Evolutionary conservation across 2,888 invertebrate genomes (phyloP).

Genomic region (Celastrina argiolus): DNA sequence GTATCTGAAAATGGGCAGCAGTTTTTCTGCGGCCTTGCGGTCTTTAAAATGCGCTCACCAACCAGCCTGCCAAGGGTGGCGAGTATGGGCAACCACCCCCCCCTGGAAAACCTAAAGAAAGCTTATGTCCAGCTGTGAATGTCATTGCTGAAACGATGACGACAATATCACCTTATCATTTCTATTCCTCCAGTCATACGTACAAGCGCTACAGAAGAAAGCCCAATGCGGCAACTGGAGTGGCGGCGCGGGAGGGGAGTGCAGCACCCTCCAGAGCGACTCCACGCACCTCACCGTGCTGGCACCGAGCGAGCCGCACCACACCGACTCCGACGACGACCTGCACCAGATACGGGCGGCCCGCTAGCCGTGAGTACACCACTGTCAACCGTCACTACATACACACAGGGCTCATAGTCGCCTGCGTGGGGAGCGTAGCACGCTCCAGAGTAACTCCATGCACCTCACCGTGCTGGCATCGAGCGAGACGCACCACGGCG

Average conservation of each 20-base stretch:
- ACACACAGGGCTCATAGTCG: not conserved
- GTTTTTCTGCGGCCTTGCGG: too few species aligned
- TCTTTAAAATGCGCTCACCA: too few species aligned
- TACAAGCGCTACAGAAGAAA: constrained; percentile 87
- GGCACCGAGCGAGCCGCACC: constrained; percentile 77
- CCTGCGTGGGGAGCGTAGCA: constrained; percentile 53
- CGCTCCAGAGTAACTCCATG: constrained; percentile 86
- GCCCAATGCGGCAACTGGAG: constrained; percentile 78
- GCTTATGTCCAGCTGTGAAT: too few species aligned
- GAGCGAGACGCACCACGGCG: constrained; percentile 76
- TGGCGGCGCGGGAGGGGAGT: constrained; percentile 82
- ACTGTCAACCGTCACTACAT: not conserved
- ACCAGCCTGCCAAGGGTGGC: too few species aligned
- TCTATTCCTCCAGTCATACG: constrained; percentile 80
- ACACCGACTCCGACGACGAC: constrained; percentile 80
- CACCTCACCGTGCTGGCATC: constrained; percentile 85
- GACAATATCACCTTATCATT: too few species aligned
- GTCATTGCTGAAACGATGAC: too few species aligned
- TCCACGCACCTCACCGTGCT: constrained; percentile 86
- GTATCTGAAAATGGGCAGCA: too few species aligned
- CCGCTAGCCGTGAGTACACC: constrained; percentile 39
- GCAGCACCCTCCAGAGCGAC: constrained; percentile 87
- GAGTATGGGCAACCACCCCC: too few species aligned
- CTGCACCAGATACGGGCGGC: constrained; percentile 57
- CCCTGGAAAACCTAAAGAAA: too few species aligned